Evolutionary conservation across 2,888 invertebrate genomes (phyloP), one percentile per base, ranked within the genome.

Genomic region (Yponomeuta cagnagella): DNA sequence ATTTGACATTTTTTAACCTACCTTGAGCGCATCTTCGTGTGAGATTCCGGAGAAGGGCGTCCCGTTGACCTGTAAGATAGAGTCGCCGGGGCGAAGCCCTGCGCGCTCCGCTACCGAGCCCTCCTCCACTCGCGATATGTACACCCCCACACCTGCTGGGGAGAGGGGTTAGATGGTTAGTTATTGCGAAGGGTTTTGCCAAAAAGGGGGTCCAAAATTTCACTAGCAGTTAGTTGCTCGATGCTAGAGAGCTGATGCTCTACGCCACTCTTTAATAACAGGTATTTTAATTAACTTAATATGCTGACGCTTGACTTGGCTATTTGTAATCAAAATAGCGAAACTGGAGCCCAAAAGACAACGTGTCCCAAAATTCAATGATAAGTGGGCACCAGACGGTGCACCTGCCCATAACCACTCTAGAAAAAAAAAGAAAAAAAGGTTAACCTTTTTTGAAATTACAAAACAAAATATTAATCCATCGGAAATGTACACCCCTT

Each of bases 21-120:
- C 97, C 95, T 97, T 97, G 76, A 98, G 95, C 74, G 98, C 98
- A 87, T 98, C 98, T 85, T 97, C 96, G 89, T 98, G 98, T 75
- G 96, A 96, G 84, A 98, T 97, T 81, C 96, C 97, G 72, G 96
- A 96, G 90, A 98, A 98, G 75, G 97, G 98, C 73, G 96, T 97
- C 74, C 98, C 98, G 90, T 98, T 98, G 76, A 98, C 98, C 90
- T 98, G 97, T 80, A 98, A 93, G 84, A 98, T 98, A 85, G 98
- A 97, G 93, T 98, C 98, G 75, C 98, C 98, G 75, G 97, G 97
- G 81, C 97, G 94, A 75, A 98, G 93, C 75, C 97, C 97, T 74
- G 96, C 96, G 76, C 97, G 94, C 88, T 97, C 97, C 75, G 97
- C 97, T 77, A 97, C 96, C 79, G 97, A 97, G 75, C 96, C 96